Percentiles rank a stretch among this genome's conserved stretches.
phyloP scores from a whole-genome alignment of 2,888 invertebrate species.

The Phytoseiulus persimilis region DNA sequence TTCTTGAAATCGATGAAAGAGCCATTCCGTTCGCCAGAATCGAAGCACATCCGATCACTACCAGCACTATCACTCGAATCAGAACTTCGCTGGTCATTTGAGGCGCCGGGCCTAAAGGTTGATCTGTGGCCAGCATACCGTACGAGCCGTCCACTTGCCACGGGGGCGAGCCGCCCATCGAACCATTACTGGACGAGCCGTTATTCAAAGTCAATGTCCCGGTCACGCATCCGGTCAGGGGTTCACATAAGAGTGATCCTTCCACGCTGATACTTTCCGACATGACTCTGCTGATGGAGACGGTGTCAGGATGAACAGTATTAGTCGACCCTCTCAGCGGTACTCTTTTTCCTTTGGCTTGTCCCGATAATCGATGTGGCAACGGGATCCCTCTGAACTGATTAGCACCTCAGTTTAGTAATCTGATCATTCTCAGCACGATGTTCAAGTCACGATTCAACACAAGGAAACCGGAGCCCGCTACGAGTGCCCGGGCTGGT shows the following conservation, averaged over 20 bases:
- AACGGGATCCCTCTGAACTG: too few relatives aligned
- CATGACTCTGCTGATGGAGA: neutral
- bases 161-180: neutral
- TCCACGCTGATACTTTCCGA: neutral
- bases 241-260: neutral
- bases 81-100: slow-evolving; percentile 9
- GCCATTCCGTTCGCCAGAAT: slow-evolving; percentile 19
- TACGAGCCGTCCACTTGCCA: neutral
- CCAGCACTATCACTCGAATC: slow-evolving; percentile 9
- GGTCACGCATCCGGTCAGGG: neutral
- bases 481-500: neutral
- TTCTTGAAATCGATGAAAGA: neutral
- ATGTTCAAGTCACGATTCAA: neutral
- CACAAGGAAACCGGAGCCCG: neutral
- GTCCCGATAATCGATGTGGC: neutral
- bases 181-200: neutral
- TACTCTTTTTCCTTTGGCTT: neutral
- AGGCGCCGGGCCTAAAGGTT: neutral
- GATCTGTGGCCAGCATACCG: neutral
- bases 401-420: neutral
- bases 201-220: neutral
- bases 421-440: neutral
- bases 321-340: neutral
- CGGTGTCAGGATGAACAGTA: too few relatives aligned
- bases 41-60: slow-evolving; percentile 17